Evolutionary conservation across 2,888 invertebrate genomes (phyloP).

Genomic region (Cantharis lateralis): DNA sequence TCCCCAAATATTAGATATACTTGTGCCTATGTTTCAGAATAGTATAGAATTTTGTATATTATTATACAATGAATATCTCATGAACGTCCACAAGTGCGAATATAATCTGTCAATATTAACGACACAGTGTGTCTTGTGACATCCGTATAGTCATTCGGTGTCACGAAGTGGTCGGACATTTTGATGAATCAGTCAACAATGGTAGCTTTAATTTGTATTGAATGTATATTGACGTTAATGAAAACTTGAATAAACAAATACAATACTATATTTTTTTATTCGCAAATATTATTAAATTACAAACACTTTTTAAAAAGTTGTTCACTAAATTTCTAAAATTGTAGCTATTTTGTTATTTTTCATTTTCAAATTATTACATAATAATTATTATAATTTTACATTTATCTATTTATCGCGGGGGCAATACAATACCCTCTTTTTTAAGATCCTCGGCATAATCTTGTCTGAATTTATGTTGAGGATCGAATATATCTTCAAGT

Average conservation of each 20-base stretch:
- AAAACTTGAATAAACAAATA: neutral
- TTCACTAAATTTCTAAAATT: neutral
- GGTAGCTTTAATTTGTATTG: no score
- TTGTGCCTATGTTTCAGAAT: no score
- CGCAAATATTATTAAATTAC: neutral
- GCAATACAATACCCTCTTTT: constrained; percentile 38
- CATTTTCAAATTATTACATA: neutral
- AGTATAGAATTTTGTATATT: no score
- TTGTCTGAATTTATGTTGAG: constrained; percentile 65
- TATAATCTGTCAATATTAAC: no score
- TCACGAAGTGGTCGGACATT: no score
- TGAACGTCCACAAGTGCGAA: no score
- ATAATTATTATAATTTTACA: neutral
- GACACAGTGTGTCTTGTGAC: no score
- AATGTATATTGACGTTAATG: no score
- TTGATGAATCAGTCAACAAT: no score
- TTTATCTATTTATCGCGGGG: neutral
- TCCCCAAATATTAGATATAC: no score
- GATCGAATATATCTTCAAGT: constrained; percentile 71
- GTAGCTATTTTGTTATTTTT: neutral
- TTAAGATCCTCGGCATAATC: constrained; percentile 66
- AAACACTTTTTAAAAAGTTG: neutral
- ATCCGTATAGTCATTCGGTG: no score
- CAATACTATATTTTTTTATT: neutral
- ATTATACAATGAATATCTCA: no score